Base-by-base conservation (phyloP, 1,140 invertebrate genomes). In the Rhagoletis zephyria region DNA sequence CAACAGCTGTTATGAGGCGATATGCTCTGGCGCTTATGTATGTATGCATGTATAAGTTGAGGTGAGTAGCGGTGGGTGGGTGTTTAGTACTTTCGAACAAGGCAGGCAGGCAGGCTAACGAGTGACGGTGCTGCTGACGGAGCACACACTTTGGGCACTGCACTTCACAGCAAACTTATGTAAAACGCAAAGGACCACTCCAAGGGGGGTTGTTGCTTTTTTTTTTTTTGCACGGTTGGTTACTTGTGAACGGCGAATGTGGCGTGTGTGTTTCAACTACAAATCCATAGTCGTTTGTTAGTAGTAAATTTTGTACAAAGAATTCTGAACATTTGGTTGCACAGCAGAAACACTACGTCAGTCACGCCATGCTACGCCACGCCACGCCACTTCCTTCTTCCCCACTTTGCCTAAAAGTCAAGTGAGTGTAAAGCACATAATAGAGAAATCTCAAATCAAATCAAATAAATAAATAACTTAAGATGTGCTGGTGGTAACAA, bases 401-500 rank as follows among this genome's bases (percentile, higher is more conserved):
- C 30, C 74, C 48, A 74, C 48, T 81, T 6, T 59, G 74, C 74
- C 48, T 81, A 81, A 56, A 59, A 81, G 74, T 81, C 74, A 81
- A 81, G 74, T 81, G 74, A 56, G 74, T 81, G 74, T 56, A 81
- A 81, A 56, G 74, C 74, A 81, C 19, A 56, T 81, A 81, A 56
- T 59, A 56, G 56, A 81, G 30, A 81, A 81, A 81, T 59, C 74
- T 81, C 12, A 81, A 81, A 81, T 81, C 74, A 81, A 81, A 81
- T 81, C 74, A 42, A 81, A 81, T 81, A 81, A 81, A 81, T 81
- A 81, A 81, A 81, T 81, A 81, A 81, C 42, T 81, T 81, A 56
- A 56, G 45, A 51, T 56, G 74, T 81, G 74, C 74, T 81, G 7
- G 74, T 81, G 7, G 74, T 81, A 81, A 81, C 74, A 81, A 81